Evolutionary conservation across 1,140 invertebrate species (phyloP).

Genomic region (Drosophila pruinosa): DNA sequence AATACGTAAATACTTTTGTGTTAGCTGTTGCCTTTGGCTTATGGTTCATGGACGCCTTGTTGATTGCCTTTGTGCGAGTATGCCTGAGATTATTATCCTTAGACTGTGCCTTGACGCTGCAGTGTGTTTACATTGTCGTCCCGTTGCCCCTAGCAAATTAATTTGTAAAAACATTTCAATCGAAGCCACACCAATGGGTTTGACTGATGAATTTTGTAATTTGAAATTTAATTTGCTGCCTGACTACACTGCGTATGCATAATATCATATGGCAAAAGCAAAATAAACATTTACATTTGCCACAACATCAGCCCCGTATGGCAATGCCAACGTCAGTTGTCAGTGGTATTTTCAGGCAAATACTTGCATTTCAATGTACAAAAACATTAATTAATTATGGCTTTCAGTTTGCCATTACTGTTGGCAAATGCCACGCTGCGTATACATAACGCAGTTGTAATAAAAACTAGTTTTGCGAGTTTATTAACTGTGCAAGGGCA

Average conservation of each 20-base stretch:
- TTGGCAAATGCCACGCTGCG: not conserved
- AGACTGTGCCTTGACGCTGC: not conserved
- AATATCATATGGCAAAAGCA: constrained; percentile 34
- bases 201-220: constrained; percentile 20
- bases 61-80: constrained; percentile 5
- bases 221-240: constrained; percentile 35
- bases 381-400: constrained; percentile 70
- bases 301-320: not conserved
- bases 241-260: constrained; percentile 41
- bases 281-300: constrained; percentile 53
- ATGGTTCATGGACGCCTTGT: not conserved
- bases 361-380: constrained; percentile 50
- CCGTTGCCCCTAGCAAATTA: constrained; percentile 29
- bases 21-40: constrained; percentile 3
- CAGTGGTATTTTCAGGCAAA: constrained; percentile 12
- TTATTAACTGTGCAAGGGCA: constrained; percentile 47
- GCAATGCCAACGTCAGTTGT: not conserved
- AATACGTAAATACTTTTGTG: not conserved
- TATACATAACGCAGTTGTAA: constrained; percentile 36
- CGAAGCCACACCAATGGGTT: constrained; percentile 3
- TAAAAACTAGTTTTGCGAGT: constrained; percentile 31
- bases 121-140: constrained; percentile 28
- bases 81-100: constrained; percentile 16
- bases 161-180: constrained; percentile 55
- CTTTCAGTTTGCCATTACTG: no score